phyloP scores from a whole-genome alignment of 2,888 invertebrate species.

The Lamellibrachia satsuma region DNA sequence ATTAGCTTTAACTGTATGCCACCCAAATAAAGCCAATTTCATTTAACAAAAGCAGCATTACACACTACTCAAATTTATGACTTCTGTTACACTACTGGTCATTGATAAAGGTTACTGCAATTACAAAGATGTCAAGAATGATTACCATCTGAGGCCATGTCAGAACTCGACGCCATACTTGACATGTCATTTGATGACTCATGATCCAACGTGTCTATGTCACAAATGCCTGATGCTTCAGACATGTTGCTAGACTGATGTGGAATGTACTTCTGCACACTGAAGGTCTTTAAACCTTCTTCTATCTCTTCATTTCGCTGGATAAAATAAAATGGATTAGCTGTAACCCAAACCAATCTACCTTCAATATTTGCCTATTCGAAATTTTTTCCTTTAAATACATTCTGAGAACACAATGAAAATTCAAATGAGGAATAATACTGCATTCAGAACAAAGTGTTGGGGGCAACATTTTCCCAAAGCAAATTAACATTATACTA shows the following conservation, averaged over 20 bases:
- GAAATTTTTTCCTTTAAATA: too few species aligned
- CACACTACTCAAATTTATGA: neutral
- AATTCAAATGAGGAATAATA: too few species aligned
- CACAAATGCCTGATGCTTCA: neutral
- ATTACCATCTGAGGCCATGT: neutral
- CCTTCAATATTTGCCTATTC: too few species aligned
- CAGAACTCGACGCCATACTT: neutral
- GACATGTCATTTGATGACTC: neutral
- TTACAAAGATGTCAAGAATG: neutral
- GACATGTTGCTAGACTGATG: neutral
- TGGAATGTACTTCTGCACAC: neutral
- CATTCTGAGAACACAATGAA: too few species aligned
- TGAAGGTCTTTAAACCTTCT: neutral
- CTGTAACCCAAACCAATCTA: neutral
- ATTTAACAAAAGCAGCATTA: neutral
- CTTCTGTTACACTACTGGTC: neutral
- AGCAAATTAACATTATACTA: neutral
- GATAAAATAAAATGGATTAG: neutral
- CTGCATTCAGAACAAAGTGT: neutral
- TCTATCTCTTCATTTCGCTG: conserved; percentile 19
- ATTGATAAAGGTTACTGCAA: neutral
- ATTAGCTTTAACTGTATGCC: too few species aligned
- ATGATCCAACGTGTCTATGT: neutral
- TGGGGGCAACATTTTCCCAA: neutral
- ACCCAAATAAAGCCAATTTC: neutral